Evolutionary conservation across 2,888 invertebrate genomes (phyloP), one percentile per base, ranked within the genome.

Genomic region (Tenthredo mesomela): DNA sequence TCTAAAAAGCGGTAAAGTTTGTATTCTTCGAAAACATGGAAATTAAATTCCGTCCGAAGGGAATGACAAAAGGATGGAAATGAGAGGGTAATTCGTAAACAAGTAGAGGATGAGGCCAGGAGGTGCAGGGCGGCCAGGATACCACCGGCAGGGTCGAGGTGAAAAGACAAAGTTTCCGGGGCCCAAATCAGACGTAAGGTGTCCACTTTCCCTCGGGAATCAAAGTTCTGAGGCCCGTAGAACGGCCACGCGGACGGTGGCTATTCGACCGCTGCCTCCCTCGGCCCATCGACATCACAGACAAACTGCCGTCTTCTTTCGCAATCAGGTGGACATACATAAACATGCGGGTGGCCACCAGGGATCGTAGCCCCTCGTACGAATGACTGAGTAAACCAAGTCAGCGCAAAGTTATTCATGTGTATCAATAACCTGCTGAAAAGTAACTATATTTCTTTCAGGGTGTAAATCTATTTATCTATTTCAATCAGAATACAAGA

Each of bases 1-100:
- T 77, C 18, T 33, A 21, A 67, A 70, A 70, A 65, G 70, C 67
- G 71, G 82, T 40, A 75, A 86, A 84, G 85, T 87, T 88, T 78
- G 83, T 85, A n/a, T 87, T 84, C 80, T 83, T 86, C 82, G 84
- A 77, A 82, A 84, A 84, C 84, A 84, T 84, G 83, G 86, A 89
- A 89, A 88, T 90, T 88, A 85, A 86, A 86, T 86, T 84, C 84
- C 80, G 78, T 84, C 84, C 82, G 87, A 85, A 86, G 85, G 87
- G 86, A 88, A 88, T 88, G 89, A 90, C 89, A 89, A 89, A 89
- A 88, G 89, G 87, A 92, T 91, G 91, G 89, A 91, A 90, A 92
- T 91, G 90, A 92, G 90, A 88, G 87, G 88, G 89, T 91, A 91
- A 91, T 91, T 90, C 89, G 90, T 90, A 91, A 91, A 91, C 90